phyloP scores from a whole-genome alignment of 2,113 vertebrate species.

The Corythoichthys intestinalis region DNA sequence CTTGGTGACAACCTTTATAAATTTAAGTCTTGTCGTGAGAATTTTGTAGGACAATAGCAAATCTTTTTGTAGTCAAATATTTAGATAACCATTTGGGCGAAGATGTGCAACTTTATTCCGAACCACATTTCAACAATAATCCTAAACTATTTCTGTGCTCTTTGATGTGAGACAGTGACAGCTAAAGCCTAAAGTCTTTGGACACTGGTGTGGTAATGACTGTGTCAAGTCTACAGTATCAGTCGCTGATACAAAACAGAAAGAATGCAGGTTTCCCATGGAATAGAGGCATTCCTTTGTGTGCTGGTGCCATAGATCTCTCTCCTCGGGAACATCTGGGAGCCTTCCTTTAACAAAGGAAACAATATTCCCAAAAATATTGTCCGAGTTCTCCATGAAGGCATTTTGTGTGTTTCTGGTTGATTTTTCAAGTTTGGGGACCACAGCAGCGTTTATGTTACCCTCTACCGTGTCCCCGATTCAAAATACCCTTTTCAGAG shows the following conservation, averaged over 20 bases:
- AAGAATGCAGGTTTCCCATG: conserved; percentile 59
- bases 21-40: neutral
- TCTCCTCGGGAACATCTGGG: conserved; percentile 69
- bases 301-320: conserved; percentile 66
- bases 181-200: conserved; percentile 32
- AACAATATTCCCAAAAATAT: conserved; percentile 59
- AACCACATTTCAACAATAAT: conserved; percentile 4
- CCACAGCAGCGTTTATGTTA: neutral
- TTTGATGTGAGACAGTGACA: conserved; percentile 39
- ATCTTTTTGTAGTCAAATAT: neutral
- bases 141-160: conserved; percentile 6
- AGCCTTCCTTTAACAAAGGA: conserved; percentile 59
- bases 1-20: neutral
- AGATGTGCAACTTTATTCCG: neutral
- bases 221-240: conserved; percentile 54
- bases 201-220: conserved; percentile 52
- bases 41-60: neutral
- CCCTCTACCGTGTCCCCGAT: neutral
- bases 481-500: neutral
- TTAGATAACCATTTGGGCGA: neutral
- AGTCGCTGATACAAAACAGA: conserved; percentile 57
- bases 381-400: conserved; percentile 11
- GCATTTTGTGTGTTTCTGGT: neutral
- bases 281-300: conserved; percentile 66
- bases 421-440: neutral